Evolutionary conservation across 2,113 vertebrate genomes (phyloP).

Genomic region (Pampusana beccarii): DNA sequence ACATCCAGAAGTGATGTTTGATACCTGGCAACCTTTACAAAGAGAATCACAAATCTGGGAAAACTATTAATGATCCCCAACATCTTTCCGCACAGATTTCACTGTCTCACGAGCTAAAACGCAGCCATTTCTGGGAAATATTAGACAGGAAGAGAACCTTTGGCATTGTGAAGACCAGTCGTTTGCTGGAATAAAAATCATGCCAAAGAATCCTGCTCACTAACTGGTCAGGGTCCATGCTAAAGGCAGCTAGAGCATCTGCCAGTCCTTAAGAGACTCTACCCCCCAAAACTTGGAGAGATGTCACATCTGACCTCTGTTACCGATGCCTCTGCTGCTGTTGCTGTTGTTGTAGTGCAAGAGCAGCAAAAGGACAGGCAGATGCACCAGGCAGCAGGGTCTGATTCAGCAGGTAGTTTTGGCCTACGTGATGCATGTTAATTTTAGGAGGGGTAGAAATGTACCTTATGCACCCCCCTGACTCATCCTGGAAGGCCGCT

Average conservation of each 20-base stretch:
- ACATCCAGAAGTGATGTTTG: not conserved
- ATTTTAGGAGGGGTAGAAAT: not conserved
- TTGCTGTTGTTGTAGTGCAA: not conserved
- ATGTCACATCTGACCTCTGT: not conserved
- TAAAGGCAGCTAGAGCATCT: not conserved
- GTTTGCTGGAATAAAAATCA: not conserved
- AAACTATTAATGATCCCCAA: not conserved
- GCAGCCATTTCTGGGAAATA: not conserved
- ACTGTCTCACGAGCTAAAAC: not conserved
- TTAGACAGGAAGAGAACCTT: not conserved
- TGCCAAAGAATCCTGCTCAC: not conserved
- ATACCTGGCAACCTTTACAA: not conserved
- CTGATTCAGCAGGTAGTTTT: not conserved
- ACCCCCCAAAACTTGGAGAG: not conserved
- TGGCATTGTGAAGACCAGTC: not conserved
- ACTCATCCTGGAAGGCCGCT: not conserved
- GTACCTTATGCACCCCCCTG: accelerated
- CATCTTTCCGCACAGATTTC: not conserved
- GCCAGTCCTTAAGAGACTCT: not conserved
- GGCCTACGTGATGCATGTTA: accelerated
- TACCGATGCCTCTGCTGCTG: not conserved
- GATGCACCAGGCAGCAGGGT: not conserved
- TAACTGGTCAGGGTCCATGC: not conserved
- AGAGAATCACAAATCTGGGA: not conserved
- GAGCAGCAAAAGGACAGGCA: not conserved